phyloP scores from a whole-genome alignment of 2,888 invertebrate species.

The Andrena dorsata region DNA sequence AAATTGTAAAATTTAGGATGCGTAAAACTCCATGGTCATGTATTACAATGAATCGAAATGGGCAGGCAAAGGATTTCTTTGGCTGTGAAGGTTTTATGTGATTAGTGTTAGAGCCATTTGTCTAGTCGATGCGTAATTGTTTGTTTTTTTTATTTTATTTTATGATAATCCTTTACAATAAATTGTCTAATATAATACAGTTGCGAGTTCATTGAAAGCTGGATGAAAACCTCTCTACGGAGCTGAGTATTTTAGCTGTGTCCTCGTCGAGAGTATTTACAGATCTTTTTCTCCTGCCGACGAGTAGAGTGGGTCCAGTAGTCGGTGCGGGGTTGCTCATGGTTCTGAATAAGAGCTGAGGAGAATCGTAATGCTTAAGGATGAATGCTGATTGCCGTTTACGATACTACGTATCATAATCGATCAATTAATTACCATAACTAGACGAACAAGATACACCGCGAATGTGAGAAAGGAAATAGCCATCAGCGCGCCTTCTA shows the following conservation, averaged over 20 bases:
- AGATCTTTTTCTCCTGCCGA: constrained; percentile 80
- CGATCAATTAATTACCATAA: constrained; percentile 88
- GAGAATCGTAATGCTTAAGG: constrained; percentile 19
- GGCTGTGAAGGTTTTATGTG: background rate
- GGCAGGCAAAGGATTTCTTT: background rate
- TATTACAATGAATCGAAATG: background rate
- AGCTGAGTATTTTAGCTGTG: constrained; percentile 72
- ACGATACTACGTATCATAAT: constrained; percentile 1
- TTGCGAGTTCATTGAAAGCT: constrained; percentile 38
- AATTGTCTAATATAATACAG: constrained; percentile 7
- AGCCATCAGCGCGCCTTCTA: constrained; percentile 93
- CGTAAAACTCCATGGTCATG: background rate
- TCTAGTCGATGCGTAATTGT: background rate
- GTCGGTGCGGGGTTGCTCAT: constrained; percentile 60
- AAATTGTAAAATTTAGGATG: constrained; percentile 66
- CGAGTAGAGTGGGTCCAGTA: constrained; percentile 69
- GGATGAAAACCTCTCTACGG: constrained; percentile 56
- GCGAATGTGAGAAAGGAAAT: constrained; percentile 94
- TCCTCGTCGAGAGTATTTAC: constrained; percentile 72
- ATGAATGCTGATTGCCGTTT: constrained; percentile 1
- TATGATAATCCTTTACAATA: background rate
- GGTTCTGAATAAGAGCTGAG: constrained; percentile 79
- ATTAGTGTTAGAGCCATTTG: background rate
- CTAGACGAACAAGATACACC: constrained; percentile 93
- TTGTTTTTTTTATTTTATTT: background rate